Base-by-base conservation (phyloP, 2,797 vertebrate species). In the Pempheris klunzingeri region DNA sequence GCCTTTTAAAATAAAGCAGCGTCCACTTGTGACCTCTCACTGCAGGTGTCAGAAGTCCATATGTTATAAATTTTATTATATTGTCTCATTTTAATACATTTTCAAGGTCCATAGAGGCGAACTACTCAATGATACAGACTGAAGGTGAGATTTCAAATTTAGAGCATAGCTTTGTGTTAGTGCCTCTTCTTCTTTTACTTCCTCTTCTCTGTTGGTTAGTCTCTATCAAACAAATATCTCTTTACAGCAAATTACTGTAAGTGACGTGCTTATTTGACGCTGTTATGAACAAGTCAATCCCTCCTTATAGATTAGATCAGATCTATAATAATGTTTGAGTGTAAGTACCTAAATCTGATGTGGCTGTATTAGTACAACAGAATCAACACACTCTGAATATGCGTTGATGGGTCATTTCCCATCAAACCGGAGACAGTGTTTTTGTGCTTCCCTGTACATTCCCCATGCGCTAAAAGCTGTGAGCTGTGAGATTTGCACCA, bases 401-500 rank as follows among this genome's bases (percentile, higher is more conserved):
- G 46, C 67, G 28, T 34, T 36, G 22, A 54, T 82, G 70, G 78
- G 71, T 84, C 83, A 82, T 78, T 84, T 84, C 84, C 77, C 17
- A 18, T 24, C 26, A 87, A 82, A 68, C 49, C 54, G 50, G 18
- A 28, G 28, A 70, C n/a, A 15, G n/a, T n/a, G n/a, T n/a, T 28
- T 15, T 17, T 43, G 47, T 67, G 5, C 30, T 59, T 55, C 55
- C 41, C 53, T 71, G 77, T 75, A 46, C 74, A 74, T 77, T 71
- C 53, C 83, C 74, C 73, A 2, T 50, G 78, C 30, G 61, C 53
- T 67, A 68, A 12, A 9, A 3, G 20, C 57, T 58, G 61, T 3
- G 39, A 50, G 7, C 28, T 34, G 78, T 81, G 10, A 74, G 71
- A 73, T n/a, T n/a, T 13, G 26, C 63, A 54, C 10, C 9, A 28